phyloP scores from a whole-genome alignment of 2,888 invertebrate genomes.

The Drosophila suboccidentalis region DNA sequence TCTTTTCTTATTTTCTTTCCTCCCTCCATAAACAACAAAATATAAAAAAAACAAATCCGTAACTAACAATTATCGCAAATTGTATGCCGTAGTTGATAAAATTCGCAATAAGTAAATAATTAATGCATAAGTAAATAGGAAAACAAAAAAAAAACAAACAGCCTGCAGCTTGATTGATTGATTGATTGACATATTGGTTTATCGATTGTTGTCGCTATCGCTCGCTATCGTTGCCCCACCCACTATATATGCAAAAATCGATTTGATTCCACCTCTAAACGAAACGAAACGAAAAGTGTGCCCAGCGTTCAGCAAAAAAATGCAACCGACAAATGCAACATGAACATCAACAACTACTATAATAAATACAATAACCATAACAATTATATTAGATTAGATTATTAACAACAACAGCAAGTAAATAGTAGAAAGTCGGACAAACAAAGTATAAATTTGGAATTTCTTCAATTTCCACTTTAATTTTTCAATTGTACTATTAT shows the following conservation, averaged over 20 bases:
- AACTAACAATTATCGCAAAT: conserved; percentile 46
- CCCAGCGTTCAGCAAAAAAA: conserved; percentile 57
- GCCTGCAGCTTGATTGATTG: conserved; percentile 76
- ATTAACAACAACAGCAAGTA: conserved; percentile 30
- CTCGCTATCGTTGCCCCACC: conserved; percentile 46
- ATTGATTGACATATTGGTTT: conserved; percentile 65
- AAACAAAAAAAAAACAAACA: conserved; percentile 39
- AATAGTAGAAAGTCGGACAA: conserved; percentile 50
- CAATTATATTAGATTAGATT: conserved; percentile 22
- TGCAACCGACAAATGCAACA: conserved; percentile 42
- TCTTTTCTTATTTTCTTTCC: conserved; percentile 73
- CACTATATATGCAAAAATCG: conserved; percentile 23
- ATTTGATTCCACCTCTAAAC: conserved; percentile 46
- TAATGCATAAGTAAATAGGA: conserved; percentile 69
- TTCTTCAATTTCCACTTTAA: conserved; percentile 14
- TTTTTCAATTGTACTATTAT: conserved; percentile 2
- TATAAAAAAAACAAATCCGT: conserved; percentile 30
- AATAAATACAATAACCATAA: conserved; percentile 31
- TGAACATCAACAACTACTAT: conserved; percentile 44
- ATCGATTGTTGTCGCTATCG: conserved; percentile 65
- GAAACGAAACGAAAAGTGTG: conserved; percentile 46
- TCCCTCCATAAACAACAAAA: conserved; percentile 33
- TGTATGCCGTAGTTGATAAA: conserved; percentile 72
- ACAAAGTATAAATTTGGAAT: conserved; percentile 17
- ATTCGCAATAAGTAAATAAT: conserved; percentile 67